Base-by-base conservation (phyloP, 2,797 vertebrate species). In the Pipistrellus pygmaeus region DNA sequence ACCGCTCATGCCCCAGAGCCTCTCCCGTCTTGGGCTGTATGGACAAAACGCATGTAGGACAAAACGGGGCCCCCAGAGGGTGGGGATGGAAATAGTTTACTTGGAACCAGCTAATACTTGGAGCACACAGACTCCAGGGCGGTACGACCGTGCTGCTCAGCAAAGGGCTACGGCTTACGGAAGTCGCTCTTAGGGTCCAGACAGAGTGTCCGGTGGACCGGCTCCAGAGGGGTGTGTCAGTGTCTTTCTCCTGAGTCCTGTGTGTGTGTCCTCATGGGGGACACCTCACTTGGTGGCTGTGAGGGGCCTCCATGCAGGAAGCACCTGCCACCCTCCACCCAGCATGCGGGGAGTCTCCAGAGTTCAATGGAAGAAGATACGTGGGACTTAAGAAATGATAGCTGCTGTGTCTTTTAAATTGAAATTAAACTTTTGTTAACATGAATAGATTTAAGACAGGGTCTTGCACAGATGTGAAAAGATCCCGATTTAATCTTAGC, bases 121-220 rank as follows among this genome's bases (percentile, higher is more conserved):
- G 30, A n/a, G 27, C 21, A 4, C 68, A 21, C 5, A 3, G 71
- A 6, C 35, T 12, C 14, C 14, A 3, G 44, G 68, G 57, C 18
- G 2, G 32, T 32, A 23, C 0, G 12, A 9, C 38, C 1, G 0
- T n/a, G 57, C 32, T 27, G 30, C 44, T 55, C 1, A 0, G 1
- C 17, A 55, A 8, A 66, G 25, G 35, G 46, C 23, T 4, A 3
- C 0, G 0, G 9, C 6, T 69, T 0, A 2, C 4, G 8, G 73
- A 46, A 32, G 15, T 23, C 0, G 1, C 64, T 6, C 14, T 32
- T 35, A 5, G 5, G 32, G 68, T 13, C 1, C 4, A 62, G 21
- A 53, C 38, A 5, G 32, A 0, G 48, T 41, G 69, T 82, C 35
- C 6, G 21, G 51, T 17, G 18, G 53, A 10, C 27, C 21, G 8